Evolutionary conservation across 2,113 vertebrate species (phyloP).

Genomic region (human (Homo sapiens)): DNA sequence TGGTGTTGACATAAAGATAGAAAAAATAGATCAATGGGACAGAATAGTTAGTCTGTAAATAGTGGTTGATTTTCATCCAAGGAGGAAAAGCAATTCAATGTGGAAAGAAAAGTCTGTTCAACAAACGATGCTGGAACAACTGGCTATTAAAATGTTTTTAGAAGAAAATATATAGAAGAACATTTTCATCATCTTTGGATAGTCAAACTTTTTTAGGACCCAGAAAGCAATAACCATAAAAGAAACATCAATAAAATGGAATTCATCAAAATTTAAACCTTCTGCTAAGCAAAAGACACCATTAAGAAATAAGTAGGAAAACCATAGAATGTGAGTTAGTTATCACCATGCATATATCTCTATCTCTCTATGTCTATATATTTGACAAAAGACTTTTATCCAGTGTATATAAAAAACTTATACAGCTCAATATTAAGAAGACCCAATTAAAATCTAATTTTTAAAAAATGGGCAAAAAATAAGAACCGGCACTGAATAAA

Average conservation of each 20-base stretch:
- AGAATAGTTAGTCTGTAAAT: slow-evolving; percentile 22
- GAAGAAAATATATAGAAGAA: not conserved
- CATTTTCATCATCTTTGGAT: slow-evolving; percentile 19
- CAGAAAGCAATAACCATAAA: not conserved
- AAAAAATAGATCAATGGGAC: not conserved
- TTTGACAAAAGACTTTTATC: not conserved
- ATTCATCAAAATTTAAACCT: slow-evolving; percentile 39
- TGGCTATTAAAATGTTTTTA: slow-evolving; percentile 10
- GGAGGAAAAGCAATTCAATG: not conserved
- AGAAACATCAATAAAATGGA: slow-evolving; percentile 21
- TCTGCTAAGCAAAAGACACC: not conserved
- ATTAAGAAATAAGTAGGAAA: not conserved
- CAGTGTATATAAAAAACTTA: not conserved
- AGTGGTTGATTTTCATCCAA: not conserved
- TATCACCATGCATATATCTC: not conserved
- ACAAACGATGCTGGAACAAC: not conserved
- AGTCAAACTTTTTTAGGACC: not conserved
- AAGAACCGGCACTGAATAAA: not conserved
- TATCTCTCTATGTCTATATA: not conserved
- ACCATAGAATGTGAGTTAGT: not conserved
- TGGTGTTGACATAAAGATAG: not conserved
- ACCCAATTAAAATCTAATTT: slow-evolving; percentile 2
- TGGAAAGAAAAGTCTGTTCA: slow-evolving; percentile 20
- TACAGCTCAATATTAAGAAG: not conserved
- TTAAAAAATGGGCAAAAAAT: not conserved